These are phyloP conservation scores for Perdita meconis DNA, from an alignment of 2,888 invertebrate genomes.

Conservation along the genomic window DNA sequence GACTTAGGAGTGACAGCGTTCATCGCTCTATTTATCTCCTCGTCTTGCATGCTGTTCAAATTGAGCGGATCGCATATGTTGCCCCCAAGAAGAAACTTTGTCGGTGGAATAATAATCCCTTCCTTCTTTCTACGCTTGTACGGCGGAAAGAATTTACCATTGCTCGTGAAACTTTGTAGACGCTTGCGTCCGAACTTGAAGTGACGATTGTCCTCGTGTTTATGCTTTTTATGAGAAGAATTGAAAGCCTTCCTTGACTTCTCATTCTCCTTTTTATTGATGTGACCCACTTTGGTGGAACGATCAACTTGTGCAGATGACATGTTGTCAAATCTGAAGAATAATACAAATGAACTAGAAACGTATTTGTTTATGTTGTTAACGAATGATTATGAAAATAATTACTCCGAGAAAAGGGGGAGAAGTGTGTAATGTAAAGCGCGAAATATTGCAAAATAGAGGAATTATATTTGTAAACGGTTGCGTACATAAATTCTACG, in stretches of 20 bases:
- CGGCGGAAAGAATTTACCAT: constrained; percentile 90
- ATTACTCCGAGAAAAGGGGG: neutral
- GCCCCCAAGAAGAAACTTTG: constrained; percentile 96
- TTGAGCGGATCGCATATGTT: constrained; percentile 98
- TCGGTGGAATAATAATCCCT: constrained; percentile 92
- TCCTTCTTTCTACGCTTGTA: constrained; percentile 91
- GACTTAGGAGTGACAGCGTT: constrained; percentile 97
- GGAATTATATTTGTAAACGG: neutral
- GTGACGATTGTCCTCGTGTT: constrained; percentile 82
- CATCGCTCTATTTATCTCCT: constrained; percentile 91
- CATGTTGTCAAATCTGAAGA: constrained; percentile 77
- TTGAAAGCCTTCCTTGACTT: constrained; percentile 77
- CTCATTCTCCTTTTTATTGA: constrained; percentile 79
- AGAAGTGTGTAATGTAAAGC: neutral
- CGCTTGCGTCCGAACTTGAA: constrained; percentile 86
- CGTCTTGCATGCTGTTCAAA: constrained; percentile 94
- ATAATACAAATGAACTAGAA: neutral
- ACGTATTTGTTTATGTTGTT: no score
- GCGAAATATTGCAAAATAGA: neutral
- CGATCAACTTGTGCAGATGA: constrained; percentile 84
- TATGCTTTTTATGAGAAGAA: constrained; percentile 80
- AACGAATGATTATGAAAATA: neutral
- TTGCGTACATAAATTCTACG: neutral
- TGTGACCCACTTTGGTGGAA: constrained; percentile 80
- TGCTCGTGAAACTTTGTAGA: constrained; percentile 88